Base-by-base conservation (phyloP, 1,140 invertebrate species). In the Gryon sp. region DNA sequence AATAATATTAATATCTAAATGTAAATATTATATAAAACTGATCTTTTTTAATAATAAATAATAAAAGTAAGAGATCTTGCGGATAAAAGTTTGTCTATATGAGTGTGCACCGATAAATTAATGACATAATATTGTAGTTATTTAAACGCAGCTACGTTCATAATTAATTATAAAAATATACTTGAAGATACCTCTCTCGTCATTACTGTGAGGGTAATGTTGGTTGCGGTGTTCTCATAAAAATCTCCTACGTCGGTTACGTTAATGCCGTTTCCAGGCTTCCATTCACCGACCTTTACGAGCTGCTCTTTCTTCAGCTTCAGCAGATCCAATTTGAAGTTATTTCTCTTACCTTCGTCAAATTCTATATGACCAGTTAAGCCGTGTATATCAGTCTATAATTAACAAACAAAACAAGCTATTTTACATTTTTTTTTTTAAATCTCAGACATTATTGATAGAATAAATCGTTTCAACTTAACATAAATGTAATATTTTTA, bases 351-450 rank as follows among this genome's bases (percentile, higher is more conserved):
- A 0, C 96, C 96, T 82, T 95, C 93, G 68, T 92, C 92, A 88
- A 99, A 98, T 66, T 95, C 92, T 38, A 99, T 93, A 24, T 92
- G 93, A 3, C 97, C 97, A 0, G 97, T 97, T 34, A 98, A 87
- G 0, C 97, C 97, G 76, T 94, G 91, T 36, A 95, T 91, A 70
- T 91, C 91, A 46, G 93, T 92, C 95, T 97, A 89, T 16, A 86
- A 87, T 50, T 43, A 52, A 16, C 4, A 48, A 45, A 60, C 24
- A 45, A 8, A 28, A 28, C 26, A n/a, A 2, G n/a, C 8, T n/a
- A 28, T 28, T 28, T 7, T 28, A 9, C n/a, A 7, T 28, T 28
- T 28, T 28, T 7, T 28, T 28, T n/a, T n/a, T n/a, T n/a, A n/a
- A n/a, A n/a, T n/a, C n/a, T n/a, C n/a, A n/a, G n/a, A n/a, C n/a